Evolutionary conservation across 2,113 vertebrate species (phyloP).

Genomic region (Lepisosteus oculatus): DNA sequence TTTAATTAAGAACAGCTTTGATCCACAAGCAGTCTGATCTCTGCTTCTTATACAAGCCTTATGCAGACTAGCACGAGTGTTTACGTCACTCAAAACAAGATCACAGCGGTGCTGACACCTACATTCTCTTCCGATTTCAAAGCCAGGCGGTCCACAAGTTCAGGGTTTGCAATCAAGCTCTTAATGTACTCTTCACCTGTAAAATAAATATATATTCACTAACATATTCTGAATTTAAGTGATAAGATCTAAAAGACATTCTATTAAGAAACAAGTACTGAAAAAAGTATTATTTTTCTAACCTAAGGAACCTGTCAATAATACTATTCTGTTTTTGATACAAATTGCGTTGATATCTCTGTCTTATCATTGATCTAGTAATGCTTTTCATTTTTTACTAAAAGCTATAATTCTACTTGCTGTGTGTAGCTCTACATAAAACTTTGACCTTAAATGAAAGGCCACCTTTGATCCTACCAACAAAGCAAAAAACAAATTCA

Average conservation of each 20-base stretch:
- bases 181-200: slow-evolving; percentile 93
- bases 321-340: too few relatives aligned
- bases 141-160: slow-evolving; percentile 90
- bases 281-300: too few relatives aligned
- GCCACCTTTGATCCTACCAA: not conserved
- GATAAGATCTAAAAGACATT: not conserved
- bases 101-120: slow-evolving; percentile 27
- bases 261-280: not conserved
- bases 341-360: too few relatives aligned
- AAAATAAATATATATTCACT: slow-evolving; percentile 31
- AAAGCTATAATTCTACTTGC: not conserved
- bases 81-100: too few relatives aligned
- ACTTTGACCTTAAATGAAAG: too few relatives aligned
- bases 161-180: slow-evolving; percentile 85
- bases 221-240: not conserved
- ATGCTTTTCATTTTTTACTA: not conserved
- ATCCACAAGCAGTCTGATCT: too few relatives aligned
- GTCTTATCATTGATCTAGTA: too few relatives aligned
- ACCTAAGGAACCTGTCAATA: too few relatives aligned
- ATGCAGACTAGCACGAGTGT: not conserved
- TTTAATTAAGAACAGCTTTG: too few relatives aligned
- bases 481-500: not conserved
- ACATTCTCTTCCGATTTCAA: slow-evolving; percentile 84
- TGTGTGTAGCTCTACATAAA: too few relatives aligned
- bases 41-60: too few relatives aligned